A percentile compares a stretch with the other conserved stretches of the same genome.
These are phyloP conservation scores for Monochamus alternatus DNA, from an alignment of 2,888 invertebrate species.

Conservation along the genomic window DNA sequence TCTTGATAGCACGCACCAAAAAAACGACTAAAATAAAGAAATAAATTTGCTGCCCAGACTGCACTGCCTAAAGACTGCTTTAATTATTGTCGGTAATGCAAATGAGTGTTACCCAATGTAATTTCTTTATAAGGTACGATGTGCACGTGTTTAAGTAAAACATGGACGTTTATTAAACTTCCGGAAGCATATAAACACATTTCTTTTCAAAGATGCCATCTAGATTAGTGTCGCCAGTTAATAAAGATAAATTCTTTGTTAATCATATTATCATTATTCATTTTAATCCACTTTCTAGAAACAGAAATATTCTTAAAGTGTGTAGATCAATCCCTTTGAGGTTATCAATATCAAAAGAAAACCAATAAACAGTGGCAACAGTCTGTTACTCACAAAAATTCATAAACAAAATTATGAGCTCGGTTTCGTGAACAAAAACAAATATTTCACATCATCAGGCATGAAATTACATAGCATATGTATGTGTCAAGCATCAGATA, in stretches of 20 bases:
- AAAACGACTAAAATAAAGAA: not conserved
- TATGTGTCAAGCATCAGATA: too few relatives aligned
- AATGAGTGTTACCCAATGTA: conserved; percentile 25
- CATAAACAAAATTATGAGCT: too few relatives aligned
- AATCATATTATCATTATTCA: not conserved
- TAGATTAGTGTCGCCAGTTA: not conserved
- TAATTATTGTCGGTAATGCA: conserved; percentile 24
- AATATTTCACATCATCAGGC: too few relatives aligned
- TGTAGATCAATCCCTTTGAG: too few relatives aligned
- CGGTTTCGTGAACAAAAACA: too few relatives aligned
- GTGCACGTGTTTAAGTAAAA: conserved; percentile 25
- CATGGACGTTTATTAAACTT: conserved; percentile 11
- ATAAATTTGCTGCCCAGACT: not conserved
- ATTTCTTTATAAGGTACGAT: conserved; percentile 32
- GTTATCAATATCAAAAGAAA: too few relatives aligned
- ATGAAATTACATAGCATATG: too few relatives aligned
- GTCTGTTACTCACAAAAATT: too few relatives aligned
- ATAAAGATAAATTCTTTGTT: conserved; percentile 19
- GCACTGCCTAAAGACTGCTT: conserved; percentile 25
- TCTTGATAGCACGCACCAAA: not conserved
- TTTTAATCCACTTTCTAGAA: not conserved
- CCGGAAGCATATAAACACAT: conserved; percentile 16
- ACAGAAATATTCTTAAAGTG: not conserved
- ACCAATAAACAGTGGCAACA: too few relatives aligned
- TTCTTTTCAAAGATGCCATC: conserved; percentile 29